Percentiles rank a stretch among this genome's conserved stretches.
Evolutionary conservation across 2,888 invertebrate species (phyloP).

Genomic region (Hypomecis atomaria): DNA sequence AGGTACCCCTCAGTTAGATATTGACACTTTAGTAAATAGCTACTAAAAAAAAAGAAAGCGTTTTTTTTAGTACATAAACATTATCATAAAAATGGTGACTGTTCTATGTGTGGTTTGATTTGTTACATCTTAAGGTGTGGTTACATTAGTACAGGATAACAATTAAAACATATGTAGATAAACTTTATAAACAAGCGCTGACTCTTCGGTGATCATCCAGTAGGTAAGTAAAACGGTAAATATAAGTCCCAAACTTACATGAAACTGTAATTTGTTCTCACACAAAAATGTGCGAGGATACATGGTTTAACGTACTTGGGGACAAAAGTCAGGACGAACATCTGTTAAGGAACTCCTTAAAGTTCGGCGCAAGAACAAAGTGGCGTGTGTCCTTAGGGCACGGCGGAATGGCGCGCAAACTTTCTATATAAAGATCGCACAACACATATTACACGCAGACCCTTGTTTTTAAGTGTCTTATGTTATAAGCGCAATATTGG

Average conservation of each 20-base stretch:
- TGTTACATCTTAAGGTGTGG: too few relatives aligned
- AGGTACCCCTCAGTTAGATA: too few relatives aligned
- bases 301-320: conserved; percentile 59
- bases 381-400: conserved; percentile 71
- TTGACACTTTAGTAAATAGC: too few relatives aligned
- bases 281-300: conserved; percentile 59
- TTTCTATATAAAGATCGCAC: conserved; percentile 67
- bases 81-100: too few relatives aligned
- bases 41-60: too few relatives aligned
- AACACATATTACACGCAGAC: conserved; percentile 50
- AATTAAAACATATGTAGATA: not conserved
- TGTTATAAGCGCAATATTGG: conserved; percentile 4
- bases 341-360: conserved; percentile 77
- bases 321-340: conserved; percentile 74
- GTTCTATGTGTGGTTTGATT: too few relatives aligned
- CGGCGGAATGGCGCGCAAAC: conserved; percentile 54
- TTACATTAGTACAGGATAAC: too few relatives aligned
- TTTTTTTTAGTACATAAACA: too few relatives aligned
- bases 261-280: conserved; percentile 47
- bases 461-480: conserved; percentile 17
- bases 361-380: conserved; percentile 74
- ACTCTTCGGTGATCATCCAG: conserved; percentile 1
- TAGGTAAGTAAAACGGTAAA: conserved; percentile 10
- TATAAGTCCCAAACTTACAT: conserved; percentile 33
- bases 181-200: conserved; percentile 2